Conservation (phyloP, 2,888 invertebrate genomes). For the Tetragnatha montana region DNA sequence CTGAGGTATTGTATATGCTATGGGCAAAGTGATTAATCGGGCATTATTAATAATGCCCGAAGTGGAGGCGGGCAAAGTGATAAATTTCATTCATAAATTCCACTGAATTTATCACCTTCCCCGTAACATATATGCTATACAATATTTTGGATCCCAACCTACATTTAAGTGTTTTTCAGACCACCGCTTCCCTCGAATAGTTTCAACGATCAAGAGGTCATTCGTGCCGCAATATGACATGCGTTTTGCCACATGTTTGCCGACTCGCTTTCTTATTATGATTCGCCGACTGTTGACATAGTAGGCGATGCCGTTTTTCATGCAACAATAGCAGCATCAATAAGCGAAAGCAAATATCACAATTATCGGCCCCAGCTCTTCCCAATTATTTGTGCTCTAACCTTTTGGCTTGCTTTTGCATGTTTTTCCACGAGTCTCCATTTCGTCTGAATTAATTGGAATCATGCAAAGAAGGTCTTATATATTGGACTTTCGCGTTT, state of each 20-base stretch:
- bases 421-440: background rate
- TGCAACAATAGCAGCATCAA: background rate
- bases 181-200: background rate
- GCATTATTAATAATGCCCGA: too few species aligned
- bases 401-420: background rate
- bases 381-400: background rate
- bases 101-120: too few species aligned
- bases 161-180: background rate
- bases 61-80: too few species aligned
- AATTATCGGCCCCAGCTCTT: background rate
- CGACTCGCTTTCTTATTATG: background rate
- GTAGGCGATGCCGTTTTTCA: constrained; percentile 27
- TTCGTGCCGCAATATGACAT: constrained; percentile 23
- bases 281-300: constrained; percentile 38
- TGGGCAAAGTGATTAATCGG: too few species aligned
- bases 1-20: too few species aligned
- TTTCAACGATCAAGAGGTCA: constrained; percentile 16
- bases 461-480: background rate
- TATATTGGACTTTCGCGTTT: background rate
- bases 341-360: background rate
- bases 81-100: too few species aligned
- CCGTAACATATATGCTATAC: too few species aligned
- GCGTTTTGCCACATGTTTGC: constrained; percentile 35
- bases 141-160: background rate
- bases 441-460: background rate